These are phyloP conservation scores for Myiopsitta monachus DNA, from an alignment of 2,113 vertebrate genomes.

Conservation along the genomic window DNA sequence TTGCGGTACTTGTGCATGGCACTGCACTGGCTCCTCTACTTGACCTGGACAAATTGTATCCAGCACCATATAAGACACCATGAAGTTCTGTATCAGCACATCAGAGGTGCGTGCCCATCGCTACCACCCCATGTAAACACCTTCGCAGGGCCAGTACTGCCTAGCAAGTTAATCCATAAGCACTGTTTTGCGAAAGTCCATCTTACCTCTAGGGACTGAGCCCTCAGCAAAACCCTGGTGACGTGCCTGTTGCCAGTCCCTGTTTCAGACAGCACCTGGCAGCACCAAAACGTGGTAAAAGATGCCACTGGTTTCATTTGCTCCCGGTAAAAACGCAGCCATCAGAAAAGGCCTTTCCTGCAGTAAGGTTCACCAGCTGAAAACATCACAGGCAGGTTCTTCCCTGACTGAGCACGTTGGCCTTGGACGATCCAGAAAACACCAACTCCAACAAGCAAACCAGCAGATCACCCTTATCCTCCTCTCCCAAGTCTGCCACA, in stretches of 20 bases:
- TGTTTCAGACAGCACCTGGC: not conserved
- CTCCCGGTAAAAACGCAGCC: not conserved
- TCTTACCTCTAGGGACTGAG: not conserved
- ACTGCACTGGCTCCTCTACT: not conserved
- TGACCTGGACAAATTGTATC: fast-evolving
- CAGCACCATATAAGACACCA: fast-evolving
- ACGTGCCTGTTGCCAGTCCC: fast-evolving
- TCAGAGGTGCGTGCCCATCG: too few relatives aligned
- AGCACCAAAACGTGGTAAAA: not conserved
- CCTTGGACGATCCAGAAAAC: not conserved
- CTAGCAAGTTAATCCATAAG: too few relatives aligned
- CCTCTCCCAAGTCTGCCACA: constrained; percentile 43
- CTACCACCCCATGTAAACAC: not conserved
- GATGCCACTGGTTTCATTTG: fast-evolving
- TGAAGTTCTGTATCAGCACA: fast-evolving
- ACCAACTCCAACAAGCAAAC: not conserved
- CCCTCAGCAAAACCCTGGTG: not conserved
- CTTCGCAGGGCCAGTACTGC: not conserved
- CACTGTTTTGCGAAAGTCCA: not conserved
- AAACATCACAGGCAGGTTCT: not conserved
- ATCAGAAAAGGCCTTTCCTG: not conserved
- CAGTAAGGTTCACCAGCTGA: not conserved
- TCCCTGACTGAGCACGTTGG: not conserved
- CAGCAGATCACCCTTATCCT: not conserved
- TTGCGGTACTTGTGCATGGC: not conserved